These are phyloP conservation scores for Pelecanoides urinatrix DNA, from an alignment of 2,113 vertebrate species.

Conservation along the genomic window DNA sequence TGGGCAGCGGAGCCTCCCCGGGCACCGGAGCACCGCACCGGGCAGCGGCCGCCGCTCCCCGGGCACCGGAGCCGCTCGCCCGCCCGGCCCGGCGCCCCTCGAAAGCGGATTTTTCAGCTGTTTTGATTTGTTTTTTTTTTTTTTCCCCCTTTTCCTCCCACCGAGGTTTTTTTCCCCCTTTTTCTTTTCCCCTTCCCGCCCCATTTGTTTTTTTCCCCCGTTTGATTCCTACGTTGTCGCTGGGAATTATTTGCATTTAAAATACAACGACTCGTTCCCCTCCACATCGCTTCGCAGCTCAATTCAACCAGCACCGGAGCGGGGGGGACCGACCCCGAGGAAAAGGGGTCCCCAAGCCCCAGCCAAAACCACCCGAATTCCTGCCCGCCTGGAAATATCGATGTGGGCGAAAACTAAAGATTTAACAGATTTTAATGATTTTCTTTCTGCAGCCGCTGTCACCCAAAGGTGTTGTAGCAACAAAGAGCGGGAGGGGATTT, in stretches of 20 bases:
- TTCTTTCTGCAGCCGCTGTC: neutral
- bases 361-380: neutral
- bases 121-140: too few species aligned
- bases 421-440: neutral
- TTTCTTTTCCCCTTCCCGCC: neutral
- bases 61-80: neutral
- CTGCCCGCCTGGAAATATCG: neutral
- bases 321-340: neutral
- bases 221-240: neutral
- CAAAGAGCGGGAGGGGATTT: constrained; percentile 24
- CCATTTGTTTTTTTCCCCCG: neutral
- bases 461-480: constrained; percentile 30
- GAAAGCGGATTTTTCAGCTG: neutral
- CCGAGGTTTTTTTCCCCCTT: too few species aligned
- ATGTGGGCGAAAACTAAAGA: neutral
- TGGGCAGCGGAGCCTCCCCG: neutral
- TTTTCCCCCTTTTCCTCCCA: too few species aligned
- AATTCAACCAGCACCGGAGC: neutral
- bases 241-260: constrained; percentile 40
- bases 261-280: neutral
- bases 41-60: neutral
- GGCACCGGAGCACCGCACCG: neutral
- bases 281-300: neutral
- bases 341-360: neutral
- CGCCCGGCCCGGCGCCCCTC: neutral